These are phyloP conservation scores for Ctenochaetus hawaiiensis DNA, from an alignment of 2,797 vertebrate species.

Conservation along the genomic window DNA sequence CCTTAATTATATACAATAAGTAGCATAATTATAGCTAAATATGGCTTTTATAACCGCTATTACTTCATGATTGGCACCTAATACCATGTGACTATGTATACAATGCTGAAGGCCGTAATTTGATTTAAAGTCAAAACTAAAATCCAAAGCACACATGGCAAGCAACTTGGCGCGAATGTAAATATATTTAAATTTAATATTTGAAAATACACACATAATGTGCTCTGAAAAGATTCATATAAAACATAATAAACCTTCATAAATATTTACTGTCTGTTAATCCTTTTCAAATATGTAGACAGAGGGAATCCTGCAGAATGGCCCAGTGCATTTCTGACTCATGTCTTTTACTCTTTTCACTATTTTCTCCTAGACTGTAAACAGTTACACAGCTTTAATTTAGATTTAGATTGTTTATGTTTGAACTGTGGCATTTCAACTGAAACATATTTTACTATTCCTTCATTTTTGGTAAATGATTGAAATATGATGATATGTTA, in stretches of 20 bases:
- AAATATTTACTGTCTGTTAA: too few relatives aligned
- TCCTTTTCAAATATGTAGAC: too few relatives aligned
- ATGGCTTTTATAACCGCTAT: slow-evolving; percentile 5
- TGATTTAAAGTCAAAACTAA: slow-evolving; percentile 16
- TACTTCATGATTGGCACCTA: slow-evolving; percentile 17
- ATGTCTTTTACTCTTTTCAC: background rate
- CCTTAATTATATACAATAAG: too few relatives aligned
- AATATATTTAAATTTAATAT: background rate
- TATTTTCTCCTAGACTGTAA: background rate
- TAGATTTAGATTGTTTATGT: background rate
- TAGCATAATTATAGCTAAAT: slow-evolving; percentile 12
- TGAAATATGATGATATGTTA: background rate
- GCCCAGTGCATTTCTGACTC: background rate
- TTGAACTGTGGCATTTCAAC: background rate
- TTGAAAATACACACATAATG: background rate
- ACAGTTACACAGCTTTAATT: background rate
- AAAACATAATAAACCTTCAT: background rate
- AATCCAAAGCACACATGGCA: background rate
- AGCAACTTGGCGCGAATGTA: background rate
- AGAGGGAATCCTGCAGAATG: background rate
- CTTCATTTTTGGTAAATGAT: background rate
- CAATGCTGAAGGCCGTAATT: slow-evolving; percentile 15
- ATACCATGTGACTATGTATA: background rate
- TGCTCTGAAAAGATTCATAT: background rate
- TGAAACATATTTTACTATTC: background rate